Evolutionary conservation across 2,888 invertebrate species (phyloP).

Genomic region (Tuta absoluta): DNA sequence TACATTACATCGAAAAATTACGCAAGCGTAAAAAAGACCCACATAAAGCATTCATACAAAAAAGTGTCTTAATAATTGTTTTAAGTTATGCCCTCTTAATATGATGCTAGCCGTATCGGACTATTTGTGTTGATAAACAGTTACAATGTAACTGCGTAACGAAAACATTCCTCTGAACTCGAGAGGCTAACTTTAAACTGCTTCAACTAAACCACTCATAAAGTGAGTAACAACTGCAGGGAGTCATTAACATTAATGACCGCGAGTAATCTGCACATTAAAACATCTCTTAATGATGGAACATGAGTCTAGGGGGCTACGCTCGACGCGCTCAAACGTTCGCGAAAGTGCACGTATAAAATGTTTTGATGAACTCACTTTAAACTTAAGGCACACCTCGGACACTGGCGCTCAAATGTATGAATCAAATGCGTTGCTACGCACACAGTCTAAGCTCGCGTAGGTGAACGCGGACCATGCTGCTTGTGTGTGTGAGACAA

Average conservation of each 20-base stretch:
- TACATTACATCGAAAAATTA: no score
- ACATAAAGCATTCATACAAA: no score
- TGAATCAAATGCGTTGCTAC: no score
- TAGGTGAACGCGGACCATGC: no score
- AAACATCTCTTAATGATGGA: constrained; percentile 4
- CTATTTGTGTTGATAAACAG: no score
- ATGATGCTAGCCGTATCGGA: no score
- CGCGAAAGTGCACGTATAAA: neutral
- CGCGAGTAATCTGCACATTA: constrained; percentile 1
- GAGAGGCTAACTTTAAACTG: constrained; percentile 3
- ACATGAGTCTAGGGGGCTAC: neutral
- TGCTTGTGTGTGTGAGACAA: no score
- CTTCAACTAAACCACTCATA: constrained; percentile 7
- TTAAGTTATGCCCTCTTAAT: no score
- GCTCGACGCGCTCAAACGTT: neutral
- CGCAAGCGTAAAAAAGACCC: no score
- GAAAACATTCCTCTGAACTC: neutral
- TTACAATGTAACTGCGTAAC: constrained; percentile 3
- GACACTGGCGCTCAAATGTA: no score
- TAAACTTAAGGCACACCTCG: no score
- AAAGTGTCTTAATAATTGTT: no score
- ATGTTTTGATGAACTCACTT: neutral
- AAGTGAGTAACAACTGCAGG: neutral
- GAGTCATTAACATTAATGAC: constrained; percentile 7
- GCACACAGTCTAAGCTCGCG: neutral